These are phyloP conservation scores for Sander lucioperca DNA, from an alignment of 2,113 vertebrate species.

Conservation along the genomic window DNA sequence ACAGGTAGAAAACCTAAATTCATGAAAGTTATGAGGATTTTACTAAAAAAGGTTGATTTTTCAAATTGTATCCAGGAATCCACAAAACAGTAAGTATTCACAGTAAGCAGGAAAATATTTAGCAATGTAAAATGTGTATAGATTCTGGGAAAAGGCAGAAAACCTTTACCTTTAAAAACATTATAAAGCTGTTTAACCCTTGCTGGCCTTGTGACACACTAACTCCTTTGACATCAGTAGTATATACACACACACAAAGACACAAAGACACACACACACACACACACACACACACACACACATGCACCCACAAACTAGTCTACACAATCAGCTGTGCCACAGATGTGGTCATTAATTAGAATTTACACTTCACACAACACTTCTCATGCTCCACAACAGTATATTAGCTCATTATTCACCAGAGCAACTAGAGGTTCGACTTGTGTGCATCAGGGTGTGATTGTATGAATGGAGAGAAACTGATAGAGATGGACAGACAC, in stretches of 20 bases:
- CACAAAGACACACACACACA: not conserved
- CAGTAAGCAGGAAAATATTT: not conserved
- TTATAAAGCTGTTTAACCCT: constrained; percentile 5
- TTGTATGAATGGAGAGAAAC: not conserved
- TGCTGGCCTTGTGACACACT: constrained; percentile 6
- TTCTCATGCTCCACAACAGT: not conserved
- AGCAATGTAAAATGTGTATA: not conserved
- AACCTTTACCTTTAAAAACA: too few species aligned
- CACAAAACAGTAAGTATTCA: not conserved
- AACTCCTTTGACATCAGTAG: constrained; percentile 13
- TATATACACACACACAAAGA: not conserved
- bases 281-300: not conserved
- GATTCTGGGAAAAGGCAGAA: not conserved
- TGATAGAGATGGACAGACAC: not conserved
- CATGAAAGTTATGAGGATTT: not conserved
- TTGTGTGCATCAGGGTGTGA: not conserved
- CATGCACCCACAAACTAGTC: not conserved
- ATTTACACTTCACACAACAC: not conserved
- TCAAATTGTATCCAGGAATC: not conserved
- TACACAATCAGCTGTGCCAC: not conserved
- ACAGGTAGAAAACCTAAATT: not conserved
- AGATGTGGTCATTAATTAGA: constrained; percentile 11
- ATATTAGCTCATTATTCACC: constrained; percentile 19
- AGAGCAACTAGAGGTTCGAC: not conserved
- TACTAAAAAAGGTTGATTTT: not conserved